phyloP scores from a whole-genome alignment of 1,140 invertebrate genomes.

The Ladona fulva region DNA sequence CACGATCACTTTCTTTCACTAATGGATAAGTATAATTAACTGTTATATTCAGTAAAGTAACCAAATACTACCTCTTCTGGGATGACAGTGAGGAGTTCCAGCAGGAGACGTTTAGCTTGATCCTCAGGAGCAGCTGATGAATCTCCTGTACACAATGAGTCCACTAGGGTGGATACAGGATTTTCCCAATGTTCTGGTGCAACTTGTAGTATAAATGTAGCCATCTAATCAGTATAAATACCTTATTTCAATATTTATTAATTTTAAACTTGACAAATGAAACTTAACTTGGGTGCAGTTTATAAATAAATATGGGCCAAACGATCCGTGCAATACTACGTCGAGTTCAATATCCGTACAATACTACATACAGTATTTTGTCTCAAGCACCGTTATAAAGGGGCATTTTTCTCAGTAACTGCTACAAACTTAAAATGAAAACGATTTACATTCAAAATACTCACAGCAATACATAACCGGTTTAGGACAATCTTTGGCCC shows the following conservation, averaged over 20 bases:
- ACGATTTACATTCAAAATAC: conserved; percentile 29
- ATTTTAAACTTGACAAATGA: conserved; percentile 2
- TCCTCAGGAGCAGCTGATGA: conserved; percentile 45
- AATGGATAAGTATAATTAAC: no score
- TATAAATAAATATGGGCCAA: conserved; percentile 17
- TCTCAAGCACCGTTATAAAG: no score
- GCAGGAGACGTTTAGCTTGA: conserved; percentile 48
- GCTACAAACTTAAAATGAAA: no score
- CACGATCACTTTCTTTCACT: no score
- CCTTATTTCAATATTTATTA: conserved; percentile 15
- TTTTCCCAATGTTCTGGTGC: conserved; percentile 51
- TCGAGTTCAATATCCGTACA: no score
- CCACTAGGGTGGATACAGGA: conserved; percentile 52
- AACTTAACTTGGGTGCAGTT: conserved; percentile 11
- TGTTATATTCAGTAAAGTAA: no score
- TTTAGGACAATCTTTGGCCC: conserved; percentile 77
- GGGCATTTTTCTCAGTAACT: no score
- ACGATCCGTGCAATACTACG: no score
- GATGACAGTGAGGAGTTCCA: conserved; percentile 63
- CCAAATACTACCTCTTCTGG: conserved; percentile 62
- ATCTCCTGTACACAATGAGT: conserved; percentile 50
- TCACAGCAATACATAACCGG: conserved; percentile 77
- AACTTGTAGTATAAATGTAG: conserved; percentile 56
- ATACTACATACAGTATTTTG: no score
- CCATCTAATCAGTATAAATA: conserved; percentile 40